Percentiles rank a stretch among this genome's conserved stretches.
These are phyloP conservation scores for Galerucella pusilla DNA, from an alignment of 2,888 invertebrate species.

Conservation along the genomic window DNA sequence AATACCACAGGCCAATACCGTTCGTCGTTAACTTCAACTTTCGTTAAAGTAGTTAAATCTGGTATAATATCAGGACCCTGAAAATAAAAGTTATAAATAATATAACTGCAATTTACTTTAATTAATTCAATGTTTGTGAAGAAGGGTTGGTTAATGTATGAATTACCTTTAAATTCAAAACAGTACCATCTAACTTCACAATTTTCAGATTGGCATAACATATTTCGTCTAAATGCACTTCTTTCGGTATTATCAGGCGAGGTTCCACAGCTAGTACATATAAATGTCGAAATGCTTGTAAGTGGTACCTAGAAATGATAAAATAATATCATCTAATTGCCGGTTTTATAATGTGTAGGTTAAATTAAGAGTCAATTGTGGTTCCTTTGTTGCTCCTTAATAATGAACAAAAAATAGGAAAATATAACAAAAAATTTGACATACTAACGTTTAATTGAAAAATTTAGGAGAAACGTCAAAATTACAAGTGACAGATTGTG, in stretches of 20 bases:
- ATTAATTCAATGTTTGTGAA: too few species aligned
- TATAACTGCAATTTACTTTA: neutral
- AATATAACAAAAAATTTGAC: too few species aligned
- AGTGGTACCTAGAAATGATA: slow-evolving; percentile 81
- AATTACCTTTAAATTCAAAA: slow-evolving; percentile 64
- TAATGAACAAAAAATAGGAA: neutral
- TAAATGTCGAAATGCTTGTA: slow-evolving; percentile 96
- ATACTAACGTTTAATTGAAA: too few species aligned
- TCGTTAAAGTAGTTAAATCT: slow-evolving; percentile 77
- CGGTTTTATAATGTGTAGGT: neutral
- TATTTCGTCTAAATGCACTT: slow-evolving; percentile 81
- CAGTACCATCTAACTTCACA: slow-evolving; percentile 62
- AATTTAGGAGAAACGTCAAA: too few species aligned
- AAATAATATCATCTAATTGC: neutral
- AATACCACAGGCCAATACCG: slow-evolving; percentile 92
- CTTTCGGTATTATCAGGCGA: slow-evolving; percentile 86
- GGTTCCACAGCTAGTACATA: slow-evolving; percentile 96
- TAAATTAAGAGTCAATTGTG: too few species aligned
- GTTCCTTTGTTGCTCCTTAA: neutral
- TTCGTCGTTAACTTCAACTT: slow-evolving; percentile 83
- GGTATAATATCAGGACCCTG: slow-evolving; percentile 88
- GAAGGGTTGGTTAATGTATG: too few species aligned
- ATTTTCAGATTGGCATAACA: slow-evolving; percentile 86
- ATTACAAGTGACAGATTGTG: too few species aligned
- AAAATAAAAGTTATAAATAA: slow-evolving; percentile 2